These are phyloP conservation scores for Lasioglossum zephyrum DNA, from an alignment of 2,888 invertebrate species.

Conservation along the genomic window DNA sequence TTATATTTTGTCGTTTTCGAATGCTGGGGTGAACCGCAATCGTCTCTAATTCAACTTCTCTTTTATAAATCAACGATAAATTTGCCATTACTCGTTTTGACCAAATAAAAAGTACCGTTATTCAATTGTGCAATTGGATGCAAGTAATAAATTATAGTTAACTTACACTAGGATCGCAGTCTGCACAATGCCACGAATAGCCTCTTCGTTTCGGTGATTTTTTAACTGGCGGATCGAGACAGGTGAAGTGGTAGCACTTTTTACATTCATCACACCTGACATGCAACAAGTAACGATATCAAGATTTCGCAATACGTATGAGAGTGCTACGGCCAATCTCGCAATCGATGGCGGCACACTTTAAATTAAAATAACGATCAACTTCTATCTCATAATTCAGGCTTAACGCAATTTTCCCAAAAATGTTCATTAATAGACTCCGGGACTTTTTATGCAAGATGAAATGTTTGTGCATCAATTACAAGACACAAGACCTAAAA, in stretches of 20 bases:
- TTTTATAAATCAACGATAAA: neutral
- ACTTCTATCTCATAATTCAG: no score
- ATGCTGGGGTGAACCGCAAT: neutral
- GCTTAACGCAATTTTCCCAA: neutral
- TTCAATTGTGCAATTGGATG: slow-evolving; percentile 43
- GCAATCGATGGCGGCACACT: neutral
- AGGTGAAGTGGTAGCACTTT: slow-evolving; percentile 96
- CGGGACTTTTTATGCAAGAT: no score
- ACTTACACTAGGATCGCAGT: slow-evolving; percentile 96
- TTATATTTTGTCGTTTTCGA: slow-evolving; percentile 54
- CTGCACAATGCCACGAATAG: slow-evolving; percentile 98
- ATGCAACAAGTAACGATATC: slow-evolving; percentile 28
- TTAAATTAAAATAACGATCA: neutral
- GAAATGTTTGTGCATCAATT: no score
- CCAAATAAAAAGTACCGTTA: slow-evolving; percentile 65
- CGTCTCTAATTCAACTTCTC: neutral
- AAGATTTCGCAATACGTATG: slow-evolving; percentile 9
- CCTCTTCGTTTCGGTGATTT: slow-evolving; percentile 97
- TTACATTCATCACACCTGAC: slow-evolving; percentile 95
- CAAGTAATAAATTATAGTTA: slow-evolving; percentile 60
- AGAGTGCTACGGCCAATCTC: neutral
- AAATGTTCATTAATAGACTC: neutral
- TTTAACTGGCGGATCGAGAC: slow-evolving; percentile 96
- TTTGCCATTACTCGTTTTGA: slow-evolving; percentile 9
- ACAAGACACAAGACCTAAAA: no score